phyloP scores from a whole-genome alignment of 2,113 vertebrate species.

The Glaucomys volans region DNA sequence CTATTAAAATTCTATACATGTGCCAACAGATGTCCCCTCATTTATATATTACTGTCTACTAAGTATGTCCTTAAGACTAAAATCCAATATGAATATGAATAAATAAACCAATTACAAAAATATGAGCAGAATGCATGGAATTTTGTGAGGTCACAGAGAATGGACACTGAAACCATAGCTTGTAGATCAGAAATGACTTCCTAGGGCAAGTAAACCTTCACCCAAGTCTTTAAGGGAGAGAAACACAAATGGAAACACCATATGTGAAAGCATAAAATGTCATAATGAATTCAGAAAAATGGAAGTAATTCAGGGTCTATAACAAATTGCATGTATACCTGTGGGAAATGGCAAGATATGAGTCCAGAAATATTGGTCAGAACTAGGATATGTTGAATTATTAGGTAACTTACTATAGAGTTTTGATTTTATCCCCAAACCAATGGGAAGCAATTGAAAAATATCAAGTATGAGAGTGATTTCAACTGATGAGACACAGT shows the following conservation, averaged over 20 bases:
- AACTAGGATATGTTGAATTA: not conserved
- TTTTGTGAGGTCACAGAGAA: not conserved
- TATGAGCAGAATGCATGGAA: not conserved
- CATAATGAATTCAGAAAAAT: not conserved
- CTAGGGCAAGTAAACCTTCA: not conserved
- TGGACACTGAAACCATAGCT: not conserved
- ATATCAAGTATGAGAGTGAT: not conserved
- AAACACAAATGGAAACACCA: conserved; percentile 42
- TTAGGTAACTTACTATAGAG: not conserved
- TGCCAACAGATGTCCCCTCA: not conserved
- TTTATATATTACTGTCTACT: not conserved
- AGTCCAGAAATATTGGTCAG: not conserved
- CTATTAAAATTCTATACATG: not conserved
- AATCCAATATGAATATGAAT: not conserved
- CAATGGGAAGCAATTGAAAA: not conserved
- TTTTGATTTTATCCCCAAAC: conserved; percentile 28
- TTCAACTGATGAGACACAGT: not conserved
- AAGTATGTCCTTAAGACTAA: not conserved
- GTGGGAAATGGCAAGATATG: not conserved
- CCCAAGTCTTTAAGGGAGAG: conserved; percentile 33
- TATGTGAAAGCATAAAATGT: not conserved
- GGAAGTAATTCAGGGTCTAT: not conserved
- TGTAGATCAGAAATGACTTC: not conserved
- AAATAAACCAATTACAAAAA: conserved; percentile 14
- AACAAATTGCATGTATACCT: not conserved